A percentile compares a stretch with the other conserved stretches of the same genome.
Evolutionary conservation across 2,797 vertebrate species (phyloP).

Genomic region (Poeciliopsis gracilis): DNA sequence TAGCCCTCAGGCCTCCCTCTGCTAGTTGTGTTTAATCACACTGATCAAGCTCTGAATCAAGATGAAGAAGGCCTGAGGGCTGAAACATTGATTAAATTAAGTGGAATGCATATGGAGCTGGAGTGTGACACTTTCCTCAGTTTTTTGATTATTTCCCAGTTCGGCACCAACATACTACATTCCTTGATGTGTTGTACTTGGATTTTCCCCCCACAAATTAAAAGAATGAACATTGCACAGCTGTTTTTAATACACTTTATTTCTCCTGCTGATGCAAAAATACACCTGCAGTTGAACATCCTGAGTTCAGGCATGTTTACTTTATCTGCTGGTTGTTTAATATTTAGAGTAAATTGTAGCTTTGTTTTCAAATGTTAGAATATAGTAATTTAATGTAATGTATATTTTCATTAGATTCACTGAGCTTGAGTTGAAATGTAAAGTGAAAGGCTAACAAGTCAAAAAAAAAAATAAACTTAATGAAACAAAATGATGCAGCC

Average conservation of each 20-base stretch:
- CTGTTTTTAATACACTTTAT: neutral
- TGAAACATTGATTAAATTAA: slow-evolving; percentile 19
- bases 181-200: neutral
- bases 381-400: neutral
- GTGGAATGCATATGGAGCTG: neutral
- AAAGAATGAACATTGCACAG: slow-evolving; percentile 23
- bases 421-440: slow-evolving; percentile 19
- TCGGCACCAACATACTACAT: neutral
- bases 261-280: slow-evolving; percentile 12
- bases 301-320: slow-evolving; percentile 2
- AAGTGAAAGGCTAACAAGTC: slow-evolving; percentile 7
- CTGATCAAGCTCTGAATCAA: slow-evolving; percentile 14
- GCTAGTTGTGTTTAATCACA: slow-evolving; percentile 4
- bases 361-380: neutral
- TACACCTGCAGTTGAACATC: neutral
- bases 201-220: neutral
- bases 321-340: slow-evolving; percentile 13
- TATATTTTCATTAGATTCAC: neutral
- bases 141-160: slow-evolving; percentile 8
- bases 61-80: neutral
- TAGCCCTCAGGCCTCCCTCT: slow-evolving; percentile 11
- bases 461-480: slow-evolving; percentile 27
- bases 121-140: slow-evolving; percentile 3
- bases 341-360: neutral
- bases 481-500: slow-evolving; percentile 17